Evolutionary conservation across 1,140 invertebrate species (phyloP), one percentile per base, ranked within the genome.

Genomic region (silkworm (Bombyx mori)): DNA sequence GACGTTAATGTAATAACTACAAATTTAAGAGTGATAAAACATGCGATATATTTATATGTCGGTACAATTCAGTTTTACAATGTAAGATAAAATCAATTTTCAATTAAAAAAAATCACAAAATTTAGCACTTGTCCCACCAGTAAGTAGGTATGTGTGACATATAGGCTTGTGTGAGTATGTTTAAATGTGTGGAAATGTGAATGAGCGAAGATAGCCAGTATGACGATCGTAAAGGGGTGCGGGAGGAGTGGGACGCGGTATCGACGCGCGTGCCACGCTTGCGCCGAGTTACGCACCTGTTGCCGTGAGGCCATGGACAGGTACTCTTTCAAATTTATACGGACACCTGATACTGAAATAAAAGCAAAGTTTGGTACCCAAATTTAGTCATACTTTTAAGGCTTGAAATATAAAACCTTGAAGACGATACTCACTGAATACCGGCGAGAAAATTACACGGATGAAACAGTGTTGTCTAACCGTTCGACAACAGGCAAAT

Each of bases 311-410:
- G 71, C 73, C 77, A 68, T 82, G 80, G 77, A 86, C 81, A 86
- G 77, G 79, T 81, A 82, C 79, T 77, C 79, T 80, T 80, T 84
- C 69, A 81, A 80, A 82, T 82, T 82, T 79, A 77, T 68, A 68
- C 67, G 63, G 79, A 82, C 75, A 83, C 73, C 79, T 82, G 80
- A 85, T 78, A 81, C 76, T 62, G 68, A 77, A 73, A 78, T 79
- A 75, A 83, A 77, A 74, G 63, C 61, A 72, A 75, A 75, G 66
- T 72, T 73, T 65, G 52, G 61, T 63, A 44, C 44, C 52, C 22
- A 58, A 58, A 53, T 42, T 58, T 52, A 52, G 48, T n/a, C 43
- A n/a, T n/a, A 46, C 52, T 54, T 54, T 56, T 50, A 54, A 53
- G 60, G 18, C 50, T 42, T 44, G 18, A 49, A 26, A 50, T 56